Evolutionary conservation across 1,140 invertebrate genomes (phyloP).

Genomic region (Campoletis sonorensis): DNA sequence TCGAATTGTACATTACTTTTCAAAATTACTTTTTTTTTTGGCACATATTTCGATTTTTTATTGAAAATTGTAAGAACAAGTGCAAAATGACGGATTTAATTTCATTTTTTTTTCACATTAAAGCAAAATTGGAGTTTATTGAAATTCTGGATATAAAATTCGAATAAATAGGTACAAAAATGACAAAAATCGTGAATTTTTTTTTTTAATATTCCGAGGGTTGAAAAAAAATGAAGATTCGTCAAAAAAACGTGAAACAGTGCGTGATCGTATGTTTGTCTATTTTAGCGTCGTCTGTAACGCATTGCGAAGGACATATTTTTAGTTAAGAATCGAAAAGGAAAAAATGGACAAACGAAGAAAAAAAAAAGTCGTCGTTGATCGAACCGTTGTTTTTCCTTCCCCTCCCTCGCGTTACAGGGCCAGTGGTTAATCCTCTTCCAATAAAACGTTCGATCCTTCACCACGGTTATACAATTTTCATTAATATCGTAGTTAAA

Average conservation of each 20-base stretch:
- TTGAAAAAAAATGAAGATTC: slow-evolving; percentile 23
- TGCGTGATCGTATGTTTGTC: not conserved
- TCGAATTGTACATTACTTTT: not conserved
- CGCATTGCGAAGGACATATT: not conserved
- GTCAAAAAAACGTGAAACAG: not conserved
- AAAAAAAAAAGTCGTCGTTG: not conserved
- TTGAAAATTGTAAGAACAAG: not conserved
- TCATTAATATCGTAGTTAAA: slow-evolving; percentile 72
- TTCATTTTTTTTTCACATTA: not conserved
- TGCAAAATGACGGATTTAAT: not conserved
- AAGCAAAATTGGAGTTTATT: not conserved
- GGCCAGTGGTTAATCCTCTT: no score
- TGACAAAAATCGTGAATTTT: no score
- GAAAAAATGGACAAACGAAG: not conserved
- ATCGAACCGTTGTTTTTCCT: slow-evolving; percentile 36
- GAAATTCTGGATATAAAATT: no score
- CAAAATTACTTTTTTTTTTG: slow-evolving; percentile 40
- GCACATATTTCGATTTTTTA: slow-evolving; percentile 28
- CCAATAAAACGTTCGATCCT: slow-evolving; percentile 1
- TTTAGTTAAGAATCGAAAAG: not conserved
- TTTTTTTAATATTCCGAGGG: not conserved
- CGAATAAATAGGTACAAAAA: no score
- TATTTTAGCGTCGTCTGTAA: not conserved
- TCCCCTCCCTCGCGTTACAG: not conserved
- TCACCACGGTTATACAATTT: slow-evolving; percentile 38